phyloP scores from a whole-genome alignment of 2,113 vertebrate genomes.

The Chascanopsetta lugubris region DNA sequence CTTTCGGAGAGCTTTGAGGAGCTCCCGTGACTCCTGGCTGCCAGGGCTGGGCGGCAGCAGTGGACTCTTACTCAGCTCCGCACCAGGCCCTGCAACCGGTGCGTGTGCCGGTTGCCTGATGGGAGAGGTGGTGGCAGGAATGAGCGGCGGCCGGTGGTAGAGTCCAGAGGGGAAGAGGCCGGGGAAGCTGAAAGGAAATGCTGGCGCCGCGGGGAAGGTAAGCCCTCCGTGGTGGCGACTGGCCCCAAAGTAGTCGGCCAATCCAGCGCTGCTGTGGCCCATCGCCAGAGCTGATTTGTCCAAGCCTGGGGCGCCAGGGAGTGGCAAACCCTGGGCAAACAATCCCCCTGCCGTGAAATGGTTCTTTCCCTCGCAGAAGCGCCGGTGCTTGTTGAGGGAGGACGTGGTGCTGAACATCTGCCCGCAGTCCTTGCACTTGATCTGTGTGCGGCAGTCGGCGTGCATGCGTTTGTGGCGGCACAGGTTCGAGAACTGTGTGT shows the following conservation, averaged over 20 bases:
- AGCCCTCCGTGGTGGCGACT: slow-evolving; percentile 95
- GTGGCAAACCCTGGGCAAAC: slow-evolving; percentile 96
- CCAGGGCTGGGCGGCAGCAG: slow-evolving; percentile 91
- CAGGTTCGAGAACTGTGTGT: slow-evolving; percentile 99
- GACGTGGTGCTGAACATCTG: slow-evolving; percentile 99
- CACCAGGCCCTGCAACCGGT: slow-evolving; percentile 78
- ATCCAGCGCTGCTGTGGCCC: slow-evolving; percentile 91
- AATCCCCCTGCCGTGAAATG: slow-evolving; percentile 97
- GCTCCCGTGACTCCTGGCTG: slow-evolving; percentile 90
- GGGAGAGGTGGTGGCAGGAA: slow-evolving; percentile 88
- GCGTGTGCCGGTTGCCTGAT: slow-evolving; percentile 85
- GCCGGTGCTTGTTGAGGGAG: slow-evolving; percentile 99
- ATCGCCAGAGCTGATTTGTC: slow-evolving; percentile 95
- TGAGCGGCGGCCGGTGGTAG: slow-evolving; percentile 95
- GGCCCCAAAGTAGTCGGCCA: slow-evolving; percentile 98
- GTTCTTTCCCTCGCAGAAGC: slow-evolving; percentile 99
- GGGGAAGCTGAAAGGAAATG: slow-evolving; percentile 98
- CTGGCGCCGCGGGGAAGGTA: slow-evolving; percentile 95
- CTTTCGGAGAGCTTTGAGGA: slow-evolving; percentile 93
- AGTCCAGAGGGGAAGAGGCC: slow-evolving; percentile 98
- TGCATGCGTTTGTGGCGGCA: slow-evolving; percentile 99
- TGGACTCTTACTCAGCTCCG: slow-evolving; percentile 91
- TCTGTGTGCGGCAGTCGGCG: slow-evolving; percentile 99
- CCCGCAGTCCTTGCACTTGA: slow-evolving; percentile 99
- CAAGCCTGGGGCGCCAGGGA: slow-evolving; percentile 91